Percentiles rank a stretch among this genome's conserved stretches.
Evolutionary conservation across 1,140 invertebrate genomes (phyloP).

Genomic region (Diachasmimorpha longicaudata): DNA sequence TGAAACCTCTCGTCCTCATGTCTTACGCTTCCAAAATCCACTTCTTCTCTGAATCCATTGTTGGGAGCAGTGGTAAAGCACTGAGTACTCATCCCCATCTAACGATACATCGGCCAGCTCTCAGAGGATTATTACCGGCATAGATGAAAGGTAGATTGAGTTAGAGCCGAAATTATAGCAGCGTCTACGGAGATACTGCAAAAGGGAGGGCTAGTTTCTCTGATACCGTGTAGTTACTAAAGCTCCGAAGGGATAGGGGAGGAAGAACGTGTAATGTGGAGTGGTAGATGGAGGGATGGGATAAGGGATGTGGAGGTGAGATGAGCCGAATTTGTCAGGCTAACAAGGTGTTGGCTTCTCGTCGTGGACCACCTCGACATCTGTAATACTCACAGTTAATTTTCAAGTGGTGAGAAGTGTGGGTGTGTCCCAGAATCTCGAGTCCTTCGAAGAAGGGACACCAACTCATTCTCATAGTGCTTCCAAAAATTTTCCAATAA

Average conservation of each 20-base stretch:
- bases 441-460: background rate
- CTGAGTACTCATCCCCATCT: background rate
- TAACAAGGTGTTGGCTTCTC: constrained; percentile 59
- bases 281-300: constrained; percentile 3
- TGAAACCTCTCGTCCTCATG: too few species aligned
- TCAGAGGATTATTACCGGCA: constrained; percentile 29
- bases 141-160: constrained; percentile 39
- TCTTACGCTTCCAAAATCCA: background rate
- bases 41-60: background rate
- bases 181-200: constrained; percentile 29
- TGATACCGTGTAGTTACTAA: constrained; percentile 25
- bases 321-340: constrained; percentile 55
- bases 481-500: too few species aligned
- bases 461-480: too few species aligned
- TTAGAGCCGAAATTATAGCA: constrained; percentile 31
- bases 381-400: constrained; percentile 58
- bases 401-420: constrained; percentile 24
- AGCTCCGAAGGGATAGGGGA: background rate
- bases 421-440: background rate
- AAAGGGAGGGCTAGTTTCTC: constrained; percentile 28
- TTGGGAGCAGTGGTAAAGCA: background rate
- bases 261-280: background rate
- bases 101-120: background rate
- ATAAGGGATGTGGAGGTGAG: constrained; percentile 24
- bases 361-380: constrained; percentile 50